phyloP scores from a whole-genome alignment of 2,888 invertebrate genomes.

The Tetragnatha montana region DNA sequence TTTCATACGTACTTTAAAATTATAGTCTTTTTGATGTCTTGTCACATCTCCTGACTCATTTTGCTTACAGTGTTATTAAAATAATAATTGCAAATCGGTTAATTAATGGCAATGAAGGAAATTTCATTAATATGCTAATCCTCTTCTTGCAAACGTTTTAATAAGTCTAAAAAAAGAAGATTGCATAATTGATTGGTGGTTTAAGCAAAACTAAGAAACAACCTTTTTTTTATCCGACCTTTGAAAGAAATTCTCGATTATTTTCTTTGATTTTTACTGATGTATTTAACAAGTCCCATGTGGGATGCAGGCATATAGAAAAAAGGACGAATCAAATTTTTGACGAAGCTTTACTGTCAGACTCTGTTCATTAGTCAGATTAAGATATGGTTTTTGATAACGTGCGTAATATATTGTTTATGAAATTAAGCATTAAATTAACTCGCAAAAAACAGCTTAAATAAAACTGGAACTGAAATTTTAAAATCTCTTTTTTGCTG shows the following conservation, averaged over 20 bases:
- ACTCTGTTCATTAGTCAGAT: slow-evolving; percentile 59
- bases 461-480: not conserved
- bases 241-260: not conserved
- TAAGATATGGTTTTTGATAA: slow-evolving; percentile 56
- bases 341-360: slow-evolving; percentile 37
- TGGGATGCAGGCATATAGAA: slow-evolving; percentile 7
- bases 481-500: not conserved
- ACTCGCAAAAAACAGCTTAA: slow-evolving; percentile 27
- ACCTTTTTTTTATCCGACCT: not conserved
- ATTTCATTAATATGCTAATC: slow-evolving; percentile 68
- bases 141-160: slow-evolving; percentile 3
- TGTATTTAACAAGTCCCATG: slow-evolving; percentile 57
- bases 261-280: slow-evolving; percentile 24
- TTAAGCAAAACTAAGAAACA: slow-evolving; percentile 19
- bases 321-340: not conserved
- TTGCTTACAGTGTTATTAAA: slow-evolving; percentile 1
- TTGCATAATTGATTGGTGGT: slow-evolving; percentile 33
- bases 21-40: not conserved
- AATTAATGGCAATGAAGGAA: slow-evolving; percentile 60
- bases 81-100: slow-evolving; percentile 49
- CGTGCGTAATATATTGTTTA: slow-evolving; percentile 17
- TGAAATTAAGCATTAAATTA: slow-evolving; percentile 28
- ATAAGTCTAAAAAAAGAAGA: slow-evolving; percentile 14
- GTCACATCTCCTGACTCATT: not conserved
- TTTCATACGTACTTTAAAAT: too few relatives aligned